A percentile compares a stretch with the other conserved stretches of the same genome.
These are phyloP conservation scores for Nannoperca australis DNA, from an alignment of 2,797 vertebrate species.

Conservation along the genomic window DNA sequence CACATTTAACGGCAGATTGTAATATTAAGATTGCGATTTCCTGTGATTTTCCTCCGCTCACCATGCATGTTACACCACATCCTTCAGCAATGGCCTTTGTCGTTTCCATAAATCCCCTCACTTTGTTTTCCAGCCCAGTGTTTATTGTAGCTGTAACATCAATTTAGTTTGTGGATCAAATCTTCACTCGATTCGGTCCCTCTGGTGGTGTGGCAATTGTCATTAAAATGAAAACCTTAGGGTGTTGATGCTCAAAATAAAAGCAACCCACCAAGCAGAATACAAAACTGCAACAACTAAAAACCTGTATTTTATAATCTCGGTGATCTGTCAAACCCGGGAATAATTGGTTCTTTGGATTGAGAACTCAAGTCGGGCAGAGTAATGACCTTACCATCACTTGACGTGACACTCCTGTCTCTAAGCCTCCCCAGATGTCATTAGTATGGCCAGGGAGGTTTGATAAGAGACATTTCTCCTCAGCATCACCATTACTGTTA, in stretches of 20 bases:
- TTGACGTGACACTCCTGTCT: constrained; percentile 48
- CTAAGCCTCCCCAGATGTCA: constrained; percentile 49
- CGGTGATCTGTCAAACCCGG: constrained; percentile 62
- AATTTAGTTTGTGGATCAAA: constrained; percentile 71
- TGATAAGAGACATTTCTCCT: constrained; percentile 48
- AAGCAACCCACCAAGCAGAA: constrained; percentile 60
- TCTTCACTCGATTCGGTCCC: constrained; percentile 53
- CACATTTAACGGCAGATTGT: not conserved
- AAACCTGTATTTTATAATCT: constrained; percentile 60
- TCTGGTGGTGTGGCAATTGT: constrained; percentile 54
- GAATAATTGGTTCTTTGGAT: constrained; percentile 72
- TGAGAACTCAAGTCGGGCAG: constrained; percentile 56
- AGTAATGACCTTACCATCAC: constrained; percentile 67
- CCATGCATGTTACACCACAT: constrained; percentile 36
- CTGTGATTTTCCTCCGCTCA: constrained; percentile 10
- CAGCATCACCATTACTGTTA: constrained; percentile 16
- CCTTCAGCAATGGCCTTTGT: constrained; percentile 43
- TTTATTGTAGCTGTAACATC: constrained; percentile 65
- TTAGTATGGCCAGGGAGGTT: constrained; percentile 46
- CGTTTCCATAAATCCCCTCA: constrained; percentile 48
- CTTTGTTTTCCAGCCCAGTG: constrained; percentile 55
- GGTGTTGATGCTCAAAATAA: constrained; percentile 62
- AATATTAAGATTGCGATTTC: constrained; percentile 3
- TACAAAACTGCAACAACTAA: not conserved
- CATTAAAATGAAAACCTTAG: constrained; percentile 68